Evolutionary conservation across 2,797 vertebrate species (phyloP).

Genomic region (Echeneis naucrates): DNA sequence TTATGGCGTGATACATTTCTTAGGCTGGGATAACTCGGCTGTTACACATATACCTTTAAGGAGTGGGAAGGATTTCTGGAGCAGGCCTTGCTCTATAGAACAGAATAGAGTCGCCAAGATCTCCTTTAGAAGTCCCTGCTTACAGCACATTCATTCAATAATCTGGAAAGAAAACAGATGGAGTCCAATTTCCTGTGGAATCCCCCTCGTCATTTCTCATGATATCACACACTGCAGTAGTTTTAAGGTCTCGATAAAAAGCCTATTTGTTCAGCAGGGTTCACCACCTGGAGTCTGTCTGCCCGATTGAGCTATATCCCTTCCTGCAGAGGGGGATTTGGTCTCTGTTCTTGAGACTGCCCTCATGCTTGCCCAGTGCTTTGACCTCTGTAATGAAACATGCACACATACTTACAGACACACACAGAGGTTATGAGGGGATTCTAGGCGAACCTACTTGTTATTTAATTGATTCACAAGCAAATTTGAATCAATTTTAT

Average conservation of each 20-base stretch:
- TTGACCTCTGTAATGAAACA: slow-evolving; percentile 14
- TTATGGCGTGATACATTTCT: slow-evolving; percentile 1
- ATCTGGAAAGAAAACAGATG: slow-evolving; percentile 46
- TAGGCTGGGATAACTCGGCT: neutral
- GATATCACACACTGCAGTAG: slow-evolving; percentile 37
- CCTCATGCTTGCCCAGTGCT: neutral
- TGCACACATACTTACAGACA: slow-evolving; percentile 11
- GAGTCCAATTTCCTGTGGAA: slow-evolving; percentile 46
- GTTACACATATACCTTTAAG: neutral
- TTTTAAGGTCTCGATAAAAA: slow-evolving; percentile 60
- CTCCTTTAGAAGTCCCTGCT: slow-evolving; percentile 33
- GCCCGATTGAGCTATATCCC: slow-evolving; percentile 33
- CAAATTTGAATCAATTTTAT: slow-evolving; percentile 50
- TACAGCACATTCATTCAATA: slow-evolving; percentile 37
- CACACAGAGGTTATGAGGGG: neutral
- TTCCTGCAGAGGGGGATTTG: slow-evolving; percentile 36
- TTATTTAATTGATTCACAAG: slow-evolving; percentile 25
- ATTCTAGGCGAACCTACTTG: slow-evolving; percentile 10
- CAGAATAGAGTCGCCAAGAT: neutral
- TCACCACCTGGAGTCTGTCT: slow-evolving; percentile 49
- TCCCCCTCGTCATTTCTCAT: slow-evolving; percentile 34
- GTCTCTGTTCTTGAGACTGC: slow-evolving; percentile 16
- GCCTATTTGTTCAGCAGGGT: slow-evolving; percentile 45
- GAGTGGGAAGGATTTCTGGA: neutral
- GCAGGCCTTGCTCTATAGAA: neutral